Base-by-base conservation (phyloP, 1,140 invertebrate genomes). In the Drosophila seguyi region DNA sequence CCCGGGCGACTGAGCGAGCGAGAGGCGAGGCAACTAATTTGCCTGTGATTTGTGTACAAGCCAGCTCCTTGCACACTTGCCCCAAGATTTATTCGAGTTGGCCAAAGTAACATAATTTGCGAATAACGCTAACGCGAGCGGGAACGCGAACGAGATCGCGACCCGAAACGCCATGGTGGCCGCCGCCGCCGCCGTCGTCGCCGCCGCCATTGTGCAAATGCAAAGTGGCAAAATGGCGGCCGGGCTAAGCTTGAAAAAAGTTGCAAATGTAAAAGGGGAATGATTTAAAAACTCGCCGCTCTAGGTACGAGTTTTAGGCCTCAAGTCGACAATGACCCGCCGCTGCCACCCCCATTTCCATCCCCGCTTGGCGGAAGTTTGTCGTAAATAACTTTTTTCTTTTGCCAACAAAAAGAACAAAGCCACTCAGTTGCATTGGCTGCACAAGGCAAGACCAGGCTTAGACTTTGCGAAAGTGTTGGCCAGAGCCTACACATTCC, bases 81-180 rank as follows among this genome's bases (percentile, higher is more conserved):
- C 57, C 45, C 52, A 76, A 84, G 85, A 87, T 87, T 87, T 87
- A 87, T 87, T 63, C 53, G 80, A 87, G 84, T 87, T 87, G 73
- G 74, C 63, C 65, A 73, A 88, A 87, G 80, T 88, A 88, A 84
- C 84, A 87, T 88, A 88, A 88, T 78, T 88, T 88, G 80, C 85
- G 44, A 84, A 74, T 85, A 84, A 61, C 69, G 65, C 59, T 58
- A 8, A 60, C 31, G 58, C 59, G 47, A 52, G 42, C 45, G 50
- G 27, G n/a, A 62, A 63, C 58, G 63, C 39, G 56, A 61, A 66
- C 57, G 61, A 39, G 57, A 61, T 18, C 57, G 62, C 59, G 63
- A 66, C 50, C 36, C 44, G 18, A 65, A 52, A 71, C 50, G 20
- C 36, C 42, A 41, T 22, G 60, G 34, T 38, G 34, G 52, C 22